These are phyloP conservation scores for Alcedo atthis DNA, from an alignment of 2,797 vertebrate genomes.

Conservation along the genomic window DNA sequence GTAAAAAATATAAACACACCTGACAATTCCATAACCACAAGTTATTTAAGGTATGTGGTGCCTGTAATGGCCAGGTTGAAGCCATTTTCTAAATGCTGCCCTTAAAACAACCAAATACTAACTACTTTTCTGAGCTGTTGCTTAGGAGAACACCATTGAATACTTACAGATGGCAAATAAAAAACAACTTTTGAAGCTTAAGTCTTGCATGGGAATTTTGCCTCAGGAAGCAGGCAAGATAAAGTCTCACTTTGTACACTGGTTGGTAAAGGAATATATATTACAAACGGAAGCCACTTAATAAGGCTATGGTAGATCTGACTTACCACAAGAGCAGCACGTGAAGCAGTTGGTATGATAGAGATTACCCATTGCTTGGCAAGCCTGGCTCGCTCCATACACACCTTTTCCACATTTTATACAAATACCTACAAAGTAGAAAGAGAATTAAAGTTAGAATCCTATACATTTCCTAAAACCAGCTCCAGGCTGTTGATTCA, in stretches of 20 bases:
- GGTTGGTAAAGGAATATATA: background rate
- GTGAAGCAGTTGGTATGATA: constrained; percentile 99
- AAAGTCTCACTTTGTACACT: background rate
- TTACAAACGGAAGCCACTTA: background rate
- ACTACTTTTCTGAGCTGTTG: constrained; percentile 11
- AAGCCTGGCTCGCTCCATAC: constrained; percentile 96
- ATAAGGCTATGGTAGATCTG: background rate
- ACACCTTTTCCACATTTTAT: constrained; percentile 97
- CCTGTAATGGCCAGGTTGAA: background rate
- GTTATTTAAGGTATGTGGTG: background rate
- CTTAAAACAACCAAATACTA: background rate
- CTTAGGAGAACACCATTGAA: constrained; percentile 28
- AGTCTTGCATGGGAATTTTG: background rate
- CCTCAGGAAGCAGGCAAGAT: background rate
- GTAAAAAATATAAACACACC: background rate
- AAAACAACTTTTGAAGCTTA: background rate
- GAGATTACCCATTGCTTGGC: constrained; percentile 97
- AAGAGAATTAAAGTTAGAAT: constrained; percentile 19
- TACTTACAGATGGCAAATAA: constrained; percentile 26
- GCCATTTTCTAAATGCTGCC: background rate
- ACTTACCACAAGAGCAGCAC: constrained; percentile 98
- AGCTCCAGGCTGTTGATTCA: background rate
- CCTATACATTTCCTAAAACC: background rate
- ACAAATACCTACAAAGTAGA: constrained; percentile 89
- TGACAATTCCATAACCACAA: background rate